Base-by-base conservation (phyloP, 2,888 invertebrate genomes). In the Campoletis raptor region DNA sequence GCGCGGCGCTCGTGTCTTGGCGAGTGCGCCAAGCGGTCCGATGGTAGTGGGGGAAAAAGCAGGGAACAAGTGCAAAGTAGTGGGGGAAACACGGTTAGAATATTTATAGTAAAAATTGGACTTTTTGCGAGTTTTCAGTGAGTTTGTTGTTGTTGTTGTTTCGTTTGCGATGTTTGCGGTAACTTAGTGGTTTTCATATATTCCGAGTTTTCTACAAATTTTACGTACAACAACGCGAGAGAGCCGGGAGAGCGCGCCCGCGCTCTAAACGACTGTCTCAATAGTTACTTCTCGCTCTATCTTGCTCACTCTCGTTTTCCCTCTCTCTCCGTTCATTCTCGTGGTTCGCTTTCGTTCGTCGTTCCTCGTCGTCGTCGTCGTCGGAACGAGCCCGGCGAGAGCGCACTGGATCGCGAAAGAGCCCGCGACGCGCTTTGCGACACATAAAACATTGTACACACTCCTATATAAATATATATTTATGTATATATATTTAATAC, bases 371-470 rank as follows among this genome's bases (percentile, higher is more conserved):
- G 57, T 84, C 64, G 48, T 76, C 77, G 80, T 83, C 77, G 83
- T 86, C 83, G 83, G 78, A 82, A 82, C 70, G 82, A 87, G 81
- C 86, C 86, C 84, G 86, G 86, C 86, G 79, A 81, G 83, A 83
- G 86, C 84, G 84, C 84, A 86, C 73, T 81, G 83, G 84, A 84
- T 73, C 86, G 81, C 72, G 84, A 85, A 76, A 81, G 77, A 54
- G 67, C 74, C 69, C 81, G 84, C 81, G 81, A 86, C 81, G 84
- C 85, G 86, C 85, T 73, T 57, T n/a, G 37, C 64, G 79, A 72
- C 70, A 76, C 79, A 73, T 45, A 77, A 66, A 81, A 57, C 40
- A 57, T 78, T 40, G n/a, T 57, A 42, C 42, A 73, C 54, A 76
- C 74, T 64, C 36, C 48, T 42, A 73, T 45, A 24, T 5, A 30